phyloP scores from a whole-genome alignment of 2,797 vertebrate genomes.

The Gallinago stenura region DNA sequence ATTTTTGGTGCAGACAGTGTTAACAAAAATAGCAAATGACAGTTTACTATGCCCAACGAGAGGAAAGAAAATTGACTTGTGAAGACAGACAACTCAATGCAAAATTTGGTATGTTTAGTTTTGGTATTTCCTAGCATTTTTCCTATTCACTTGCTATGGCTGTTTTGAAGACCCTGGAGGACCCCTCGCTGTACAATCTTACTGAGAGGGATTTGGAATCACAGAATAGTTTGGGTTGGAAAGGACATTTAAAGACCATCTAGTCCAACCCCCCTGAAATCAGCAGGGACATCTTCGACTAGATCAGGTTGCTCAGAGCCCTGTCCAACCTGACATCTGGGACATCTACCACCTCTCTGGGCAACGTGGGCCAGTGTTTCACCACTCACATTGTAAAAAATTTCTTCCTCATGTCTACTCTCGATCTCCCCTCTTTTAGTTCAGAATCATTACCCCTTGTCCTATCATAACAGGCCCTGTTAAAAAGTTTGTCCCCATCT shows the following conservation, averaged over 20 bases:
- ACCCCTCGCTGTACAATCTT: not conserved
- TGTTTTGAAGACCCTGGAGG: not conserved
- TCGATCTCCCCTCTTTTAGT: not conserved
- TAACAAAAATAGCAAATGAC: not conserved
- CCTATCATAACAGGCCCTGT: not conserved
- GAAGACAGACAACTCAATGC: not conserved
- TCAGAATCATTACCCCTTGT: not conserved
- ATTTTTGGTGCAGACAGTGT: not conserved
- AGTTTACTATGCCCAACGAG: not conserved
- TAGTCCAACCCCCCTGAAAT: not conserved
- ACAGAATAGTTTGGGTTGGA: not conserved
- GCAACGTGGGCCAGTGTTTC: not conserved
- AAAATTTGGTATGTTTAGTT: not conserved
- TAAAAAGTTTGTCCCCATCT: not conserved
- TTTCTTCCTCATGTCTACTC: not conserved
- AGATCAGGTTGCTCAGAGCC: not conserved
- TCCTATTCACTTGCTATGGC: not conserved
- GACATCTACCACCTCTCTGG: not conserved
- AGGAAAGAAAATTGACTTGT: not conserved
- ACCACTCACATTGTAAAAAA: not conserved
- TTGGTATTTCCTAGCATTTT: not conserved
- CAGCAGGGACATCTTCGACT: not conserved
- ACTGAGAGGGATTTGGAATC: not conserved
- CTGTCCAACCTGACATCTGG: not conserved
- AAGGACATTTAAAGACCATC: not conserved